phyloP scores from a whole-genome alignment of 2,888 invertebrate species.

The Andrena praecox region DNA sequence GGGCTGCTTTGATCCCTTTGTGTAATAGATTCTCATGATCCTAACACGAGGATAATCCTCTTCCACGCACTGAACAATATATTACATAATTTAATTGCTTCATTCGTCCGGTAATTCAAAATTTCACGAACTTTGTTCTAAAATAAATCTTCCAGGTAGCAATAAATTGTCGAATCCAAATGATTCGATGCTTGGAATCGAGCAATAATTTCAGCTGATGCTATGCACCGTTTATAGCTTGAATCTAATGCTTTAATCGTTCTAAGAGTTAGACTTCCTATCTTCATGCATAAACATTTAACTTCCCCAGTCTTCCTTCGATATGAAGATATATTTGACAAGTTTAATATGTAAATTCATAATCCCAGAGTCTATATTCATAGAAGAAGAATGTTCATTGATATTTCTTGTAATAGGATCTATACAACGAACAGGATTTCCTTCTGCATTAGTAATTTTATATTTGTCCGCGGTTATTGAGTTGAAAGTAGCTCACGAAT shows the following conservation, averaged over 20 bases:
- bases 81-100: slow-evolving; percentile 13
- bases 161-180: neutral
- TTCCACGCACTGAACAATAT: neutral
- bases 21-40: slow-evolving; percentile 8
- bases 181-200: neutral
- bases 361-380: neutral
- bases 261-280: too few relatives aligned
- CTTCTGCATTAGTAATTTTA: neutral
- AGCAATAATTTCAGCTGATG: too few relatives aligned
- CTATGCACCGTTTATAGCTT: too few relatives aligned
- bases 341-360: neutral
- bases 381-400: neutral
- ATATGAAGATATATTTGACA: too few relatives aligned
- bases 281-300: too few relatives aligned
- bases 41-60: neutral
- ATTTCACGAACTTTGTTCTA: neutral
- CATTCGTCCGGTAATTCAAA: slow-evolving; percentile 9
- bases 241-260: too few relatives aligned
- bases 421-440: neutral
- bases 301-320: too few relatives aligned
- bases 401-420: neutral
- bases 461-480: neutral
- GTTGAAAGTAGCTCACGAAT: neutral
- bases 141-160: neutral
- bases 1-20: neutral